Evolutionary conservation across 30 jellyfish, hydroid and myxozoan species (phyloP).

Genomic region (Cassiopea xamachana): DNA sequence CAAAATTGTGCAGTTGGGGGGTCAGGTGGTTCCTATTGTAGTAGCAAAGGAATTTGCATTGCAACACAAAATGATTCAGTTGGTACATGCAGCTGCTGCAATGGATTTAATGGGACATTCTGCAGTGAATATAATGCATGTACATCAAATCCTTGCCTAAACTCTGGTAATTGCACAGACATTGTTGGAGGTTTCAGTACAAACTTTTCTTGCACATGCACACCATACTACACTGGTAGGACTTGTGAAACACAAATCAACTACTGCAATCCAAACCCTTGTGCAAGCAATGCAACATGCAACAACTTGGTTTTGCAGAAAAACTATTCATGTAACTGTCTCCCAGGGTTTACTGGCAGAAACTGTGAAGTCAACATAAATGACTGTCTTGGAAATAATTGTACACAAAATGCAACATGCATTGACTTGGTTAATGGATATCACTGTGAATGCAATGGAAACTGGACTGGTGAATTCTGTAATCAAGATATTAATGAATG

Average conservation of each 20-base stretch:
- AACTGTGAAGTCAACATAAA: constrained; percentile 68
- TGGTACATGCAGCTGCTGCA: constrained; percentile 72
- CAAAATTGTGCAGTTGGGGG: constrained; percentile 1
- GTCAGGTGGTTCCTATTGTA: constrained; percentile 16
- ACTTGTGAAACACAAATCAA: constrained; percentile 74
- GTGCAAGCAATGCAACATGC: constrained; percentile 70
- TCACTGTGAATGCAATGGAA: constrained; percentile 58
- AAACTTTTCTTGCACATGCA: constrained; percentile 77
- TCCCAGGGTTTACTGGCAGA: constrained; percentile 75
- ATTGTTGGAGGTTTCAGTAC: constrained; percentile 34
- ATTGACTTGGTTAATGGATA: constrained; percentile 41
- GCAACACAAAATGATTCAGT: constrained; percentile 14
- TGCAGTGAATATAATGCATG: constrained; percentile 82
- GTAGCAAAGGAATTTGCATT: constrained; percentile 66
- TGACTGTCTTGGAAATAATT: constrained; percentile 69
- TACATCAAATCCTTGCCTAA: constrained; percentile 66
- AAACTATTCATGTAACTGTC: constrained; percentile 68
- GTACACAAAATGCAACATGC: constrained; percentile 57
- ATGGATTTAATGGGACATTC: constrained; percentile 55
- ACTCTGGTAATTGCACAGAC: constrained; percentile 84
- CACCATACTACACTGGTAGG: constrained; percentile 75
- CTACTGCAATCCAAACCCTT: constrained; percentile 71
- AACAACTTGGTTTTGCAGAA: constrained; percentile 15
- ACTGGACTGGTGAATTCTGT: constrained; percentile 82
- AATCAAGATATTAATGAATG: constrained; percentile 83